Conservation (phyloP, 2,888 invertebrate genomes). For the Doris montereyensis region DNA sequence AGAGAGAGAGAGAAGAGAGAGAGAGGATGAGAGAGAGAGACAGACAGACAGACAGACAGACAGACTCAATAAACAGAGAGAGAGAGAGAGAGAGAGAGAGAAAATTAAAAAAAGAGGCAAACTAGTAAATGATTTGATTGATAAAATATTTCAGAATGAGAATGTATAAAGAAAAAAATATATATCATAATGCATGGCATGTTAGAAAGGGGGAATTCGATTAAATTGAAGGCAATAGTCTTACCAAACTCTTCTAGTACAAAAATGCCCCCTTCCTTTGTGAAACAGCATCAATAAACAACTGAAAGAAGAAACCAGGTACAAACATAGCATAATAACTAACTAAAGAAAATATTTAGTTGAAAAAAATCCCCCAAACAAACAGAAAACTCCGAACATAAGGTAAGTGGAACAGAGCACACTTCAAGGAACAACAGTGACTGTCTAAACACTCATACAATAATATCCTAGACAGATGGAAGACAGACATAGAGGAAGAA, state of each 20-base stretch:
- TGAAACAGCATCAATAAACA: constrained; percentile 99
- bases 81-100: background rate
- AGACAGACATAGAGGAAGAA: too few species aligned
- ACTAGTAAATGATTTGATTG: background rate
- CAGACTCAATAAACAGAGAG: background rate
- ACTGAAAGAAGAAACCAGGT: constrained; percentile 81
- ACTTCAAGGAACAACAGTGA: too few species aligned
- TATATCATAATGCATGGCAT: constrained; percentile 43
- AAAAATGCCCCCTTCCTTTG: constrained; percentile 98
- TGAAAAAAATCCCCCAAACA: too few species aligned
- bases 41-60: background rate
- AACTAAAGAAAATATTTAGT: constrained; percentile 27
- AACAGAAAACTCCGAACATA: too few species aligned
- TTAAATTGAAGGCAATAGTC: constrained; percentile 74
- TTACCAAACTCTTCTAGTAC: constrained; percentile 99
- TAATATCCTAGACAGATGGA: too few species aligned
- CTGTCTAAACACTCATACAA: too few species aligned
- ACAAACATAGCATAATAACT: constrained; percentile 37
- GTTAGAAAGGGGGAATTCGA: constrained; percentile 36
- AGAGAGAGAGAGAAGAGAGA: background rate
- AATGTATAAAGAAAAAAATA: constrained; percentile 42
- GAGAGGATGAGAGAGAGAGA: background rate
- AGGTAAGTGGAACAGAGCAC: too few species aligned
- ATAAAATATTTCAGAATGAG: constrained; percentile 44
- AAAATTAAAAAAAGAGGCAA: background rate